phyloP scores from a whole-genome alignment of 2,888 invertebrate species.

The Xestoiulus laeticollis region DNA sequence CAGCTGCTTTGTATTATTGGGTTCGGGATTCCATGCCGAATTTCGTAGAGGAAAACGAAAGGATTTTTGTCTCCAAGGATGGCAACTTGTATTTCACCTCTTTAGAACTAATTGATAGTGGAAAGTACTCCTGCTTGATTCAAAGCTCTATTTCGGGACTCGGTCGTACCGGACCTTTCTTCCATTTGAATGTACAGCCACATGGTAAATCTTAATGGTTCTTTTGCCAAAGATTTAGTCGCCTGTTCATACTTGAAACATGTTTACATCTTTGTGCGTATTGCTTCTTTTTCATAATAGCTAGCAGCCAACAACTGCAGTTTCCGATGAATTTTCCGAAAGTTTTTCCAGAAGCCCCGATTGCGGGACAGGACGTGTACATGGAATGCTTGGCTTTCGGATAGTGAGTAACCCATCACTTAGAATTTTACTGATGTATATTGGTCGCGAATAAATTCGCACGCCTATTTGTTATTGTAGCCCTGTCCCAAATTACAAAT shows the following conservation, averaged over 20 bases:
- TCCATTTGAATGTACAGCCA: slow-evolving; percentile 80
- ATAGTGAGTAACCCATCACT: slow-evolving; percentile 72
- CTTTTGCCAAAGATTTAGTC: neutral
- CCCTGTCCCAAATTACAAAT: slow-evolving; percentile 91
- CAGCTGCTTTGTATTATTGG: slow-evolving; percentile 88
- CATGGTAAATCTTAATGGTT: slow-evolving; percentile 70
- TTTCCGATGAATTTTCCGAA: slow-evolving; percentile 96
- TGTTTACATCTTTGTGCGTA: neutral
- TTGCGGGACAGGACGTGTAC: slow-evolving; percentile 87
- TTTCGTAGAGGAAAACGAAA: slow-evolving; percentile 90
- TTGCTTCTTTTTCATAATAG: slow-evolving; percentile 63
- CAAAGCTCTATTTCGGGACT: slow-evolving; percentile 86
- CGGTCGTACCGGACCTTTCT: slow-evolving; percentile 90
- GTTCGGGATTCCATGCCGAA: slow-evolving; percentile 88
- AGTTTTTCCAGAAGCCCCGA: slow-evolving; percentile 91
- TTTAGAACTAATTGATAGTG: slow-evolving; percentile 87
- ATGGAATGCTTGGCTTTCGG: slow-evolving; percentile 96
- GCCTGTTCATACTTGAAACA: neutral
- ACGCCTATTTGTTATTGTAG: slow-evolving; percentile 63
- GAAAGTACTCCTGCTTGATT: slow-evolving; percentile 91
- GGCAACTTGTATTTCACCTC: slow-evolving; percentile 95
- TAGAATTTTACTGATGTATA: neutral
- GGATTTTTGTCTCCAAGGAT: slow-evolving; percentile 93
- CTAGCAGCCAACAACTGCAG: slow-evolving; percentile 88
- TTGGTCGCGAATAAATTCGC: neutral